Evolutionary conservation across 2,113 vertebrate genomes (phyloP).

Genomic region (Protomyctophum bolini): DNA sequence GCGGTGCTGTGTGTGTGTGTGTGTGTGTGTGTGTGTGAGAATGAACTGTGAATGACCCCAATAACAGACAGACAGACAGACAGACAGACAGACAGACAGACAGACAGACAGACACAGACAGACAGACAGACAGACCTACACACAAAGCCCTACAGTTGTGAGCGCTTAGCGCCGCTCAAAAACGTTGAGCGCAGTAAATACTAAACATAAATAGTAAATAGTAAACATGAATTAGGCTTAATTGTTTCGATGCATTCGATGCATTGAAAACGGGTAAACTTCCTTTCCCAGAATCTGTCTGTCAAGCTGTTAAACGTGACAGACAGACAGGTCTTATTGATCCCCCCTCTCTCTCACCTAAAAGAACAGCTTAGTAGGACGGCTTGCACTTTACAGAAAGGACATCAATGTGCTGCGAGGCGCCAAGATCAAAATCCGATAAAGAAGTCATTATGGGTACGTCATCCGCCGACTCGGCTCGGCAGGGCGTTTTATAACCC

Average conservation of each 20-base stretch:
- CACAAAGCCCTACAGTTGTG: too few relatives aligned
- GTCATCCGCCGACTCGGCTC: constrained; percentile 43
- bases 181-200: too few relatives aligned
- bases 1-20: too few relatives aligned
- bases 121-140: too few relatives aligned
- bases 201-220: too few relatives aligned
- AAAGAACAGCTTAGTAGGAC: constrained; percentile 29
- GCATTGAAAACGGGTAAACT: constrained; percentile 24
- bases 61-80: too few relatives aligned
- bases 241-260: constrained; percentile 20
- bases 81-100: too few relatives aligned
- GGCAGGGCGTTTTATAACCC: constrained; percentile 65
- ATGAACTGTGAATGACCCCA: too few relatives aligned
- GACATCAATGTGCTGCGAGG: constrained; percentile 62
- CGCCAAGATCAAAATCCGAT: constrained; percentile 67
- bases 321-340: constrained; percentile 48
- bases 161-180: too few relatives aligned
- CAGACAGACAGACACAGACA: too few relatives aligned
- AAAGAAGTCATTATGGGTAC: constrained; percentile 58
- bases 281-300: constrained; percentile 32
- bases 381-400: constrained; percentile 64
- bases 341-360: constrained; percentile 17
- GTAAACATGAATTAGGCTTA: too few relatives aligned
- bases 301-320: constrained; percentile 20
- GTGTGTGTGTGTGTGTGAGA: too few relatives aligned